A percentile compares a stretch with the other conserved stretches of the same genome.
Conservation (phyloP, 37 sponge, comb jelly and placozoan genomes). For the Ephydatia muelleri region DNA sequence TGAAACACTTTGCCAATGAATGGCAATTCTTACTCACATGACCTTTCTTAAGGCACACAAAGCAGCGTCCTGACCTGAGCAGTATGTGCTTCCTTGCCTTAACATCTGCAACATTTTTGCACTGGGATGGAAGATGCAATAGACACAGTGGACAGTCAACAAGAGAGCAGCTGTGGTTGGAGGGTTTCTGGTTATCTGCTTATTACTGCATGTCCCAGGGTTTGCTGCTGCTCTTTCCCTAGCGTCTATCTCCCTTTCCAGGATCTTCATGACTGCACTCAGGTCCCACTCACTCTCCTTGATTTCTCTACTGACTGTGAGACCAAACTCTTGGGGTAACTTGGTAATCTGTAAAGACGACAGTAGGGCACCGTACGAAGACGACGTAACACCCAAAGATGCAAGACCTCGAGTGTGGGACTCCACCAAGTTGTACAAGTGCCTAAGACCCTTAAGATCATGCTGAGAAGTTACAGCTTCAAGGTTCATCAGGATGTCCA, state of each 20-base stretch:
- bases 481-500: constrained; percentile 26
- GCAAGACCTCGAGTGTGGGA: constrained; percentile 20
- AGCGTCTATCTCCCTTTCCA: constrained; percentile 22
- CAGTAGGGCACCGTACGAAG: constrained; percentile 33
- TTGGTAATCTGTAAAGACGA: constrained; percentile 24
- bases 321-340: constrained; percentile 18
- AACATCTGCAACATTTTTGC: not conserved
- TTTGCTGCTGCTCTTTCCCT: constrained; percentile 18
- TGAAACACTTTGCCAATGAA: not conserved
- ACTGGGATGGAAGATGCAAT: constrained; percentile 5
- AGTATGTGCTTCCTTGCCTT: constrained; percentile 10
- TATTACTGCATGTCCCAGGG: not conserved
- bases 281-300: constrained; percentile 26
- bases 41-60: constrained; percentile 5
- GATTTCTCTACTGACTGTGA: constrained; percentile 24
- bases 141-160: constrained; percentile 8
- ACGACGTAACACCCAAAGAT: constrained; percentile 22
- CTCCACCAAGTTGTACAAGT: constrained; percentile 26
- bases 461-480: constrained; percentile 10
- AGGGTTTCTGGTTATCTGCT: not conserved
- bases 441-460: constrained; percentile 28
- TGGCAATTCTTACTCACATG: not conserved
- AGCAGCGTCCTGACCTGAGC: constrained; percentile 10
- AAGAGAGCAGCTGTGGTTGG: constrained; percentile 2
- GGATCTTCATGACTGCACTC: constrained; percentile 14